Base-by-base conservation (phyloP, 2,888 invertebrate genomes). In the Melanostoma mellinum region DNA sequence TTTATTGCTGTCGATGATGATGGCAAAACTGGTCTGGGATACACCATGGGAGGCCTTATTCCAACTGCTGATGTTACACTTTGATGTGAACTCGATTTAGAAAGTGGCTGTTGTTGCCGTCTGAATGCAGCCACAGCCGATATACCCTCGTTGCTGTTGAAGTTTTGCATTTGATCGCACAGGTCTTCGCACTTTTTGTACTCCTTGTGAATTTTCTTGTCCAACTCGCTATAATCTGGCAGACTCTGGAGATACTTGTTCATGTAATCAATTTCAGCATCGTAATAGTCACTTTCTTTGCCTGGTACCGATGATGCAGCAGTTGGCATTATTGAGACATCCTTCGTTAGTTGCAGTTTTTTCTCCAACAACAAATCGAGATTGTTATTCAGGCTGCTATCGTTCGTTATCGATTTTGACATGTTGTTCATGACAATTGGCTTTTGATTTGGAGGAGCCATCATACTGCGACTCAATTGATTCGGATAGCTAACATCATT, bases 201-300 rank as follows among this genome's bases (percentile, higher is more conserved):
- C 87, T 91, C 91, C 77, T 90, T 88, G 85, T 90, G 90, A 76
- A 91, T 86, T 85, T 91, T 91, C 35, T 90, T 89, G 85, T 91
- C 91, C 60, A 91, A 76, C 73, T 91, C 91, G 56, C 89, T 90
- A 72, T 91, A 91, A 80, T 91, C 92, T 60, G 91, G 91, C 72
- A 91, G 75, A 86, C 91, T 91, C 86, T 90, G 90, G n/a, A 91
- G 87, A 87, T 91, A 91, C 85, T 91, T 90, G 85, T 91, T 91
- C 91, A 91, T 91, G 88, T 91, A 91, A 86, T 92, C 91, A 48
- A 91, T 91, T 78, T 91, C 92, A 3, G 90, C 90, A 86, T 90
- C 90, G 75, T 91, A 91, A 79, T 91, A 89, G 77, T 91, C 87
- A 72, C 78, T 86, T 69, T 85, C 85, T 55, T 82, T 85, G 42